Evolutionary conservation across 2,888 invertebrate species (phyloP).

Genomic region (Dione juno): DNA sequence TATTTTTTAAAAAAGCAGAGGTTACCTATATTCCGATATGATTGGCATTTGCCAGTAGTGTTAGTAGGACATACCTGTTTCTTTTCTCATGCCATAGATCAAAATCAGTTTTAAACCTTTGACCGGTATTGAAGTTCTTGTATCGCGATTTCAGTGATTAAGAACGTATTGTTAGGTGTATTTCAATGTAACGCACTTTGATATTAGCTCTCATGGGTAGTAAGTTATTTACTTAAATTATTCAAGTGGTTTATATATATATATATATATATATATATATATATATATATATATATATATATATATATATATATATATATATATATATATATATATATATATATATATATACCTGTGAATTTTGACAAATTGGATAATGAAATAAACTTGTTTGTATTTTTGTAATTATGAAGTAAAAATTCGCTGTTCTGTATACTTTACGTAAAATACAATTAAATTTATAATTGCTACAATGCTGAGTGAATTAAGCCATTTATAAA

Average conservation of each 20-base stretch:
- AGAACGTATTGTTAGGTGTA: conserved; percentile 34
- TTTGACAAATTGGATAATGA: neutral
- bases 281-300: neutral
- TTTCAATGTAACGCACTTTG: conserved; percentile 18
- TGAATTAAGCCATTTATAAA: conserved; percentile 27
- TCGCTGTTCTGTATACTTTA: neutral
- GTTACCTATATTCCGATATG: conserved; percentile 44
- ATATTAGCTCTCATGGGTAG: neutral
- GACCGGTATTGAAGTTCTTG: conserved; percentile 48
- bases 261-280: no score
- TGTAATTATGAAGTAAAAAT: neutral
- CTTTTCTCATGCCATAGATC: conserved; percentile 44
- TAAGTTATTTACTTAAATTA: neutral
- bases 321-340: no score
- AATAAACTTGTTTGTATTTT: neutral
- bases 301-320: no score
- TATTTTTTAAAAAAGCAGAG: neutral
- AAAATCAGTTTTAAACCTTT: conserved; percentile 58
- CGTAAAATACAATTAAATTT: neutral
- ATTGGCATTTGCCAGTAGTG: conserved; percentile 60
- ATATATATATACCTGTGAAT: neutral
- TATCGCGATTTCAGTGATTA: conserved; percentile 34
- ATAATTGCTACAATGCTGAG: conserved; percentile 4
- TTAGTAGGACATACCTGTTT: conserved; percentile 47
- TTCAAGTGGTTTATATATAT: no score